A percentile compares a stretch with the other conserved stretches of the same genome.
phyloP scores from a whole-genome alignment of 2,797 vertebrate genomes.

The Loriculus beryllinus region DNA sequence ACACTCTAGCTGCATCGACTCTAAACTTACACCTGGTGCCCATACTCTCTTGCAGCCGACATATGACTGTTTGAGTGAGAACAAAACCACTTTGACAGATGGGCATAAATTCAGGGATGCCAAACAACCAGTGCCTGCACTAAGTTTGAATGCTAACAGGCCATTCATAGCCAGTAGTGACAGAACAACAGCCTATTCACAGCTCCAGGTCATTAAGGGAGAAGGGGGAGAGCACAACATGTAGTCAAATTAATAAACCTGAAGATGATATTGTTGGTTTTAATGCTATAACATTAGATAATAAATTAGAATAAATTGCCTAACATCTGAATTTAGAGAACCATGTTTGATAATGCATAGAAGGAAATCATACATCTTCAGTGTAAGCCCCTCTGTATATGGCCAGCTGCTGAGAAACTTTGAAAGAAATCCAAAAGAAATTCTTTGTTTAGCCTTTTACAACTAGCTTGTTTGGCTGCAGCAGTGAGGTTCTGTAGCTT shows the following conservation, averaged over 20 bases:
- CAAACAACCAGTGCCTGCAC: not conserved
- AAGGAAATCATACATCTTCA: not conserved
- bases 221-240: not conserved
- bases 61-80: slow-evolving; percentile 14
- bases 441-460: not conserved
- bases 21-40: slow-evolving; percentile 10
- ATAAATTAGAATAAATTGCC: not conserved
- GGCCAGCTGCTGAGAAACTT: not conserved
- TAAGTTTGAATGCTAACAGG: slow-evolving; percentile 22
- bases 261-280: not conserved
- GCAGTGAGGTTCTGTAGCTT: not conserved
- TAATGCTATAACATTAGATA: not conserved
- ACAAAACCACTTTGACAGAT: slow-evolving; percentile 40
- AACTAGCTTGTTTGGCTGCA: not conserved
- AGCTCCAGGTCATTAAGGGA: not conserved
- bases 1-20: not conserved
- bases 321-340: not conserved
- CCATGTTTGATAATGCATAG: not conserved
- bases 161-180: not conserved
- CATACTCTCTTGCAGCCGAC: not conserved
- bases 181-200: slow-evolving; percentile 35
- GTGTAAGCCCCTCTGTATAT: not conserved
- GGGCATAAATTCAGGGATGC: slow-evolving; percentile 30
- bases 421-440: not conserved
- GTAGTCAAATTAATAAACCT: not conserved